A percentile compares a stretch with the other conserved stretches of the same genome.
phyloP scores from a whole-genome alignment of 2,888 invertebrate species.

The Meiosimyza decipiens region DNA sequence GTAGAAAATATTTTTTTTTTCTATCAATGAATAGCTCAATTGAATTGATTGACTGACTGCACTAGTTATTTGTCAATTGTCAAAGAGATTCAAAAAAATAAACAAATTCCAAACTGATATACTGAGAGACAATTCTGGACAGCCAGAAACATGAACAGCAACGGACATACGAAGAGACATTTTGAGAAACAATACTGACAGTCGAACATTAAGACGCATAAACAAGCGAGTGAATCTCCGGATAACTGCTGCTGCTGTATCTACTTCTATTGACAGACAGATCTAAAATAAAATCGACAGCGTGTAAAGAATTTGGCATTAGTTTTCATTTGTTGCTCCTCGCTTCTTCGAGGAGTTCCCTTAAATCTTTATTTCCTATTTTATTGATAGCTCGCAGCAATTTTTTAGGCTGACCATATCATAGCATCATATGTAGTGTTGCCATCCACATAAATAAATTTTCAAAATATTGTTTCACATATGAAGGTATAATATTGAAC shows the following conservation, averaged over 20 bases:
- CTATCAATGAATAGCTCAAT: not conserved
- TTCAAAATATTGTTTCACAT: too few relatives aligned
- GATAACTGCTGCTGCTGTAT: too few relatives aligned
- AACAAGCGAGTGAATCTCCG: not conserved
- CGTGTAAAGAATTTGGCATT: too few relatives aligned
- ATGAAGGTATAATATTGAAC: too few relatives aligned
- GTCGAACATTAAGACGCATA: not conserved
- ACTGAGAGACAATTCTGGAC: not conserved
- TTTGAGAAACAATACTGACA: not conserved
- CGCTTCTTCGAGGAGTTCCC: too few relatives aligned
- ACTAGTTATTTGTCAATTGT: slow-evolving; percentile 20
- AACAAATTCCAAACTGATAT: not conserved
- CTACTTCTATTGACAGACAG: not conserved
- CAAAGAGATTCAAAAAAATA: not conserved
- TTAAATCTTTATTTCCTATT: too few relatives aligned
- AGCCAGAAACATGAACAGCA: not conserved
- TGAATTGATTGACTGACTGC: slow-evolving; percentile 23
- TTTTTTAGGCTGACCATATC: too few relatives aligned
- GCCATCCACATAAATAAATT: too few relatives aligned
- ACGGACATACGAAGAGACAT: not conserved
- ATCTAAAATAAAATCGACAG: slow-evolving; percentile 21
- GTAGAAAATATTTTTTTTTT: too few relatives aligned
- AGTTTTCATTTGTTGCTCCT: too few relatives aligned
- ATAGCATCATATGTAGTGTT: too few relatives aligned
- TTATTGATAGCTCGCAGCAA: too few relatives aligned